Evolutionary conservation across 2,888 invertebrate genomes (phyloP).

Genomic region (Archips xylosteana): DNA sequence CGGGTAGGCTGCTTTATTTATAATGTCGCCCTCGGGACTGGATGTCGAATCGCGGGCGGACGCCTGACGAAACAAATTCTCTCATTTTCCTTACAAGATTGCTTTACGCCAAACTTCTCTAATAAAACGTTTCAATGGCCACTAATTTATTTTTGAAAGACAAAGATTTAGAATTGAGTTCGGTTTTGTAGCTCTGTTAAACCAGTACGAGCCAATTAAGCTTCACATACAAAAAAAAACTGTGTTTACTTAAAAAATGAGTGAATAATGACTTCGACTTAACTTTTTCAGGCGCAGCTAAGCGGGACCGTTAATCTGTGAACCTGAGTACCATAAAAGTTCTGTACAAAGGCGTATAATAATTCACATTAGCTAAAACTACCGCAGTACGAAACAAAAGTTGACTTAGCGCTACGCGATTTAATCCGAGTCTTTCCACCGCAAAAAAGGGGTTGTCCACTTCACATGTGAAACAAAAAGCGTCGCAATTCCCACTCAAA

Average conservation of each 20-base stretch:
- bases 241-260: background rate
- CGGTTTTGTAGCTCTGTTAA: constrained; percentile 33
- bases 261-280: background rate
- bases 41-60: constrained; percentile 43
- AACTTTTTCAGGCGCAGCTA: constrained; percentile 8
- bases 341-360: constrained; percentile 25
- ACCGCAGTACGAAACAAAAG: constrained; percentile 36
- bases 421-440: constrained; percentile 31
- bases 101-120: constrained; percentile 42
- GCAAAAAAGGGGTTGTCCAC: constrained; percentile 56
- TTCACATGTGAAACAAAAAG: constrained; percentile 59
- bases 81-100: constrained; percentile 45
- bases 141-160: constrained; percentile 42
- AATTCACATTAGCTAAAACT: constrained; percentile 36
- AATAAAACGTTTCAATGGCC: constrained; percentile 44
- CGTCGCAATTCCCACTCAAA: constrained; percentile 74
- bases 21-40: constrained; percentile 43
- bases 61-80: constrained; percentile 45
- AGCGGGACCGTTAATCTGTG: constrained; percentile 5
- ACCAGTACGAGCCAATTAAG: constrained; percentile 27
- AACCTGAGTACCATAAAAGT: constrained; percentile 7
- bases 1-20: constrained; percentile 41
- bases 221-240: constrained; percentile 9
- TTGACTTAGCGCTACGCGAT: constrained; percentile 27
- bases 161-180: constrained; percentile 33